Percentiles rank a stretch among this genome's conserved stretches.
Conservation (phyloP, 2,113 vertebrate species). For the Sceloporus undulatus region DNA sequence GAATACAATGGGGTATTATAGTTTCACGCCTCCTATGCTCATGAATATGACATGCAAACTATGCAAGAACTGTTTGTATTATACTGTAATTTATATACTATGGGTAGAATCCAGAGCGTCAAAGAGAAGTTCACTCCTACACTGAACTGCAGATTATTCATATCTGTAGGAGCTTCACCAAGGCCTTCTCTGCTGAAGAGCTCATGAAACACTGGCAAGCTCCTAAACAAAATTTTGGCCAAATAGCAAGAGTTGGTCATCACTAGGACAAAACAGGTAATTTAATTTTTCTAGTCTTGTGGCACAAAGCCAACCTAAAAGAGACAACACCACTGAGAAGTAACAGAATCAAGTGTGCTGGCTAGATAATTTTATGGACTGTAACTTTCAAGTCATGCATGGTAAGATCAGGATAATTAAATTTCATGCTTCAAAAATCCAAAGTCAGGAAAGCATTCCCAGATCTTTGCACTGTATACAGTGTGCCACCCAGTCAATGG, state of each 20-base stretch:
- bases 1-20: not conserved
- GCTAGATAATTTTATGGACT: conserved; percentile 36
- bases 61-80: not conserved
- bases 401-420: conserved; percentile 26
- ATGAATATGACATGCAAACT: conserved; percentile 4
- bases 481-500: not conserved
- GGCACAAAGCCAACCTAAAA: conserved; percentile 3
- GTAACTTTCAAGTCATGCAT: conserved; percentile 40
- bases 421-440: conserved; percentile 41
- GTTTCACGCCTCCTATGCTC: not conserved
- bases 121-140: not conserved
- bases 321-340: conserved; percentile 18
- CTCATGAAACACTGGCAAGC: not conserved
- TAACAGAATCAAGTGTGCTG: conserved; percentile 25
- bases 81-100: not conserved
- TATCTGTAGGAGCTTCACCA: not conserved
- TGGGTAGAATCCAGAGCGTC: not conserved
- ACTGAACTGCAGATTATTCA: not conserved
- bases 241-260: not conserved
- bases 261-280: not conserved
- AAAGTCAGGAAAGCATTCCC: conserved; percentile 36
- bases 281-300: not conserved
- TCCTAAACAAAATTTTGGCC: not conserved
- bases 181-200: not conserved
- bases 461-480: not conserved